Percentiles rank a stretch among this genome's conserved stretches.
Conservation (phyloP, 2,797 vertebrate species). For the Ptychadena robeensis region DNA sequence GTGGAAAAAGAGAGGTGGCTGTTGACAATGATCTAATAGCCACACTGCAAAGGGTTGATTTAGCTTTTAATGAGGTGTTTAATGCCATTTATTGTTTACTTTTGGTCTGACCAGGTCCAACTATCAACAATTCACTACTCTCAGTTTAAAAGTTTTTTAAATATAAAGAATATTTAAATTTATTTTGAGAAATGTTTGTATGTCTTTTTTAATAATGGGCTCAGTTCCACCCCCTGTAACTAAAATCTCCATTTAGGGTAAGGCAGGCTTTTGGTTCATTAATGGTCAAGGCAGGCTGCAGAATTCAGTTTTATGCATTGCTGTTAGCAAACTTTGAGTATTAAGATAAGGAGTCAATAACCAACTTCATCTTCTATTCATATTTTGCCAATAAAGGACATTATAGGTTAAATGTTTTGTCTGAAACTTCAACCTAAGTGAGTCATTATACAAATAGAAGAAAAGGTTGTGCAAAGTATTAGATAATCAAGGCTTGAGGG, state of each 20-base stretch:
- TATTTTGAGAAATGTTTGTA: background rate
- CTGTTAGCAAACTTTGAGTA: background rate
- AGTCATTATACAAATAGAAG: background rate
- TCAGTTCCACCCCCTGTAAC: background rate
- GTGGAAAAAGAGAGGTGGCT: constrained; percentile 23
- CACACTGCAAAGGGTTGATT: background rate
- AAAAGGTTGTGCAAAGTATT: background rate
- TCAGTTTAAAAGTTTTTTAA: constrained; percentile 3
- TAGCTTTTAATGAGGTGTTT: constrained; percentile 31
- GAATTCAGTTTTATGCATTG: background rate
- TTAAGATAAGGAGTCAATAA: background rate
- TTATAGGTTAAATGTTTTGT: background rate
- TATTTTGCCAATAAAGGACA: background rate
- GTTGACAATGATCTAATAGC: constrained; percentile 35
- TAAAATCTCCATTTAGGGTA: constrained; percentile 42
- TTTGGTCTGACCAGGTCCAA: constrained; percentile 1
- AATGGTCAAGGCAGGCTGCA: background rate
- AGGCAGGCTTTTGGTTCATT: background rate
- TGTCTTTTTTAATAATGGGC: background rate
- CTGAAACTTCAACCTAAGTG: background rate
- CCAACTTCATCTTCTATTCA: background rate
- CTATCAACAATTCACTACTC: background rate
- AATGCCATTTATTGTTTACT: constrained; percentile 20
- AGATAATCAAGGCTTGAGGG: background rate
- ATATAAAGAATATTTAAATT: too few species aligned